Evolutionary conservation across 1,140 invertebrate genomes (phyloP).

Genomic region (Lepidotrigona ventralis): DNA sequence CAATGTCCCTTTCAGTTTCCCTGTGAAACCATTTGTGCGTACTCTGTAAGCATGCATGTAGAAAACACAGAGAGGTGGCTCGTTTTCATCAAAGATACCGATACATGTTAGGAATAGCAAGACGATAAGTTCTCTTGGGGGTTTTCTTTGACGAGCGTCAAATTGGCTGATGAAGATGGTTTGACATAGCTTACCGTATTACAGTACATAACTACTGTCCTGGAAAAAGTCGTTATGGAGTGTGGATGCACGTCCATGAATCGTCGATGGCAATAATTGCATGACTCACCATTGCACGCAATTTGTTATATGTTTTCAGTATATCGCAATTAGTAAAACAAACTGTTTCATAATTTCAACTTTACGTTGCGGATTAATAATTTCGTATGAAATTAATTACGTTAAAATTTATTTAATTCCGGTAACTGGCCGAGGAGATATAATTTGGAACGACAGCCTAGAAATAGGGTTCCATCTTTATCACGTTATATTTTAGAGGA

Average conservation of each 20-base stretch:
- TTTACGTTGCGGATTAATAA: no score
- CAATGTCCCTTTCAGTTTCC: no score
- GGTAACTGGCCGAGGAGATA: no score
- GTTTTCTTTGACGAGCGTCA: no score
- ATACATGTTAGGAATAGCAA: not conserved
- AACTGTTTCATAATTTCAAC: no score
- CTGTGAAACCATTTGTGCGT: conserved; percentile 15
- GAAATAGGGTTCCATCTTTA: no score
- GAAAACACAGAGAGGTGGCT: not conserved
- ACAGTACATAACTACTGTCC: conserved; percentile 2
- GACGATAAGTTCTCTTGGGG: not conserved
- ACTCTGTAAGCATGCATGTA: not conserved
- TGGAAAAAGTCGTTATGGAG: not conserved
- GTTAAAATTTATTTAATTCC: no score
- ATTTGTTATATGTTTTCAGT: conserved; percentile 7
- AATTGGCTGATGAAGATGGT: not conserved
- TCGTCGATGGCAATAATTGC: not conserved
- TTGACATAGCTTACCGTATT: not conserved
- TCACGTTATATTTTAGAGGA: no score
- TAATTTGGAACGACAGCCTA: no score
- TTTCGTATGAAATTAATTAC: no score
- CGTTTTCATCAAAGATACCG: no score
- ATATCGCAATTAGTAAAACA: not conserved
- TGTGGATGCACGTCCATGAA: not conserved
- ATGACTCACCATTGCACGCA: not conserved